Base-by-base conservation (phyloP, 2,113 vertebrate species). In the Pollachius pollachius region DNA sequence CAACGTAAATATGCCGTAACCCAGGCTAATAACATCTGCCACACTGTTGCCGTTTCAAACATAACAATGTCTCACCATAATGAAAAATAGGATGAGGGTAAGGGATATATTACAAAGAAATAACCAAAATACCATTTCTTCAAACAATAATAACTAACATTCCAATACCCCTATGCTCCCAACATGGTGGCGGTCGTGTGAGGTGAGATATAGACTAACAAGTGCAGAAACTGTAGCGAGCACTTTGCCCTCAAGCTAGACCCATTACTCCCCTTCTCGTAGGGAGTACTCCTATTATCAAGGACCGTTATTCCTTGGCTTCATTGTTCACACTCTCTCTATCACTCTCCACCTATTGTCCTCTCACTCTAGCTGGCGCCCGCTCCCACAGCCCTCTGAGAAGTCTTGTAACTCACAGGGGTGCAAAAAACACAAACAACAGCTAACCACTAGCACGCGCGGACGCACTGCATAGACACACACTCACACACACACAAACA, bases 371-470 rank as follows among this genome's bases (percentile, higher is more conserved):
- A n/a, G 21, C 21, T 37, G 4, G 11, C n/a, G 3, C 12, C 0
- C 67, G 1, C 62, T 11, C 18, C 7, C 21, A 70, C 17, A 4
- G 76, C 30, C 80, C 76, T 78, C 69, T 61, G 76, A 80, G 81
- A 76, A 80, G 84, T 72, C 71, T 82, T 81, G 83, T 90, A 87
- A 90, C 83, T 89, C 85, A 90, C 84, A 78, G 73, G 64, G 82
- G 84, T 89, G 86, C 87, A 81, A 85, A 85, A 84, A 85, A 85
- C 85, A 85, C 84, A 84, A 85, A 89, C 83, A 87, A 86, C 72
- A 81, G 74, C 87, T 84, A 85, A 87, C 85, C 85, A 89, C 78
- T 72, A 76, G 64, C 81, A 88, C 77, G 74, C 79, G 84, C 73
- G 76, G 77, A 67, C 76, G 72, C 66, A 65, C 57, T 34, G 69